phyloP scores from a whole-genome alignment of 2,113 vertebrate species.

The Mungos mungo region DNA sequence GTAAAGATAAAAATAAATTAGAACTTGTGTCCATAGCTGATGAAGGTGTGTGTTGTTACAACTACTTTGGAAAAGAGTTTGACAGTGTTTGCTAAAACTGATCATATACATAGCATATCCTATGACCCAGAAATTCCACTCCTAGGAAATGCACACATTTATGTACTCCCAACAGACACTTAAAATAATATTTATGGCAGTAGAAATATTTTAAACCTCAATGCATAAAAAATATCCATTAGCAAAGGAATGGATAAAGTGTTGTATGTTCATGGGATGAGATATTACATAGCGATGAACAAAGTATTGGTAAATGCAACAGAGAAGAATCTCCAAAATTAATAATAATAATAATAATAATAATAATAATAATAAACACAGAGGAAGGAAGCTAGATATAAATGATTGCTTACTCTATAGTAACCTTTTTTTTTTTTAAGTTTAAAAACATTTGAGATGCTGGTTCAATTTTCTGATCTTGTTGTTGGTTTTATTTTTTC shows the following conservation, averaged over 20 bases:
- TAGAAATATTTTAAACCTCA: constrained; percentile 4
- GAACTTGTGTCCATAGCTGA: not conserved
- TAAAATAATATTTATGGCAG: not conserved
- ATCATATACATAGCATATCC: not conserved
- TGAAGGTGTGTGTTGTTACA: not conserved
- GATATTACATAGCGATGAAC: not conserved
- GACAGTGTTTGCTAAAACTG: not conserved
- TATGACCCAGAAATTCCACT: not conserved
- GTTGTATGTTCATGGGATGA: not conserved
- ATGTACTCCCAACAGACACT: not conserved
- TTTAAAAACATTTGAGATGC: not conserved
- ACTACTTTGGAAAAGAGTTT: not conserved
- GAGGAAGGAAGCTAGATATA: not conserved
- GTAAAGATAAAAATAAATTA: not conserved
- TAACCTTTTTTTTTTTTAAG: not conserved
- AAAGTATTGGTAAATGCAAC: not conserved
- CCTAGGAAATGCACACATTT: not conserved
- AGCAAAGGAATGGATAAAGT: not conserved
- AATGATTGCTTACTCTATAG: not conserved
- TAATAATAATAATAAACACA: not conserved
- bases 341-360: not conserved
- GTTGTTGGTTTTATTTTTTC: not conserved
- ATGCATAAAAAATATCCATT: not conserved
- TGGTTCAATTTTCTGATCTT: not conserved
- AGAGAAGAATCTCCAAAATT: not conserved